Evolutionary conservation across 1,140 invertebrate genomes (phyloP).

Genomic region (Monomorium pharaonis): DNA sequence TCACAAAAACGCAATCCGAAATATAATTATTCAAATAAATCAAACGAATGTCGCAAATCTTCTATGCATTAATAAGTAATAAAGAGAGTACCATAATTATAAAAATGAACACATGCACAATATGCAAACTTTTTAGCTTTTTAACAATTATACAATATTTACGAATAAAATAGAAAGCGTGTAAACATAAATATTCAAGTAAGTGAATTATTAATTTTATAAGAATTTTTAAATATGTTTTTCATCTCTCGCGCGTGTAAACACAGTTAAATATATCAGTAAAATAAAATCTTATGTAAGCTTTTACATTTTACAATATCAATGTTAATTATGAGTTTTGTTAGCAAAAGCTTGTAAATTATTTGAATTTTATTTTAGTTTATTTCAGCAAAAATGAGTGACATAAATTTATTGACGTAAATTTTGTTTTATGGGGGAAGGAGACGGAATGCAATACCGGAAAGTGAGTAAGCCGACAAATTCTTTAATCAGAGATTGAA

Average conservation of each 20-base stretch:
- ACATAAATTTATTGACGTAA: background rate
- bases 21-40: background rate
- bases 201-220: background rate
- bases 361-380: background rate
- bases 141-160: background rate
- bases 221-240: background rate
- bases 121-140: background rate
- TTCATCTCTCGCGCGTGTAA: background rate
- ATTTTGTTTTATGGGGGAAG: background rate
- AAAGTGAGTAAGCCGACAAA: conserved; percentile 10
- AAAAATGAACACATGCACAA: background rate
- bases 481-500: conserved; percentile 34
- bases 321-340: background rate
- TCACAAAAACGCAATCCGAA: background rate
- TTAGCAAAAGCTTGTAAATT: background rate
- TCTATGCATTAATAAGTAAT: background rate
- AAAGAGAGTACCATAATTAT: background rate
- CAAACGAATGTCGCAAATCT: background rate
- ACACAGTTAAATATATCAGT: background rate
- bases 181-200: background rate
- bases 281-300: background rate
- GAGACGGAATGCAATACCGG: background rate
- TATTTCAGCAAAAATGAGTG: background rate
- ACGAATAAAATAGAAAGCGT: background rate
- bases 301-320: background rate